Percentiles rank a stretch among this genome's conserved stretches.
Conservation (phyloP, 2,113 vertebrate genomes). For the Larimichthys crocea region DNA sequence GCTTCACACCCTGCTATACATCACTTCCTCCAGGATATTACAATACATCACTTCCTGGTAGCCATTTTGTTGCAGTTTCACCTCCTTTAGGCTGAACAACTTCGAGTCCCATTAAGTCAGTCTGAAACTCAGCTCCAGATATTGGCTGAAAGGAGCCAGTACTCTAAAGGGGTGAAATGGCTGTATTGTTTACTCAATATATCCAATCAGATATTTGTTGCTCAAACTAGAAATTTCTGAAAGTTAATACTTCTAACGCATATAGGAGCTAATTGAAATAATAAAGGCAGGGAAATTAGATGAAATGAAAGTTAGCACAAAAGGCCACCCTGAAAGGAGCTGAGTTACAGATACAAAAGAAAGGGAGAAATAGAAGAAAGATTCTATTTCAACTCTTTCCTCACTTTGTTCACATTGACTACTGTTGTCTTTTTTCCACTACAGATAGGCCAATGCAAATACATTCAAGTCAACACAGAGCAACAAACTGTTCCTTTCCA, state of each 20-base stretch:
- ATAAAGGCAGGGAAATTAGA: constrained; percentile 39
- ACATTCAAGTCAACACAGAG: constrained; percentile 61
- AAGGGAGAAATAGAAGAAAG: not conserved
- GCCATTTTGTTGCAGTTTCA: constrained; percentile 50
- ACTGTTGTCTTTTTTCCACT: not conserved
- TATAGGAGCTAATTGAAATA: constrained; percentile 38
- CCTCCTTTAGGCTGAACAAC: constrained; percentile 31
- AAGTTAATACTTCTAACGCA: constrained; percentile 35
- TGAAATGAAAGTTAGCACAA: constrained; percentile 26
- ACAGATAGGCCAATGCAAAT: constrained; percentile 52
- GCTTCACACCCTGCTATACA: constrained; percentile 40
- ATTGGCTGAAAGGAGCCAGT: constrained; percentile 34
- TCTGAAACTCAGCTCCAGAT: constrained; percentile 49
- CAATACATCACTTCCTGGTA: constrained; percentile 55
- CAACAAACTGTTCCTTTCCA: constrained; percentile 37
- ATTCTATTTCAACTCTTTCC: not conserved
- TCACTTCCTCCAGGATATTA: constrained; percentile 41
- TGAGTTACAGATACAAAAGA: constrained; percentile 13
- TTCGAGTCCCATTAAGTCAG: constrained; percentile 27
- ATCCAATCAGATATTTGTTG: constrained; percentile 39
- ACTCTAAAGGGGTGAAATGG: constrained; percentile 32
- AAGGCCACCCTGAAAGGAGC: constrained; percentile 31
- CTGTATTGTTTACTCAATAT: constrained; percentile 46
- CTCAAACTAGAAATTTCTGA: constrained; percentile 39
- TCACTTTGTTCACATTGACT: not conserved